These are phyloP conservation scores for Pelodiscus sinensis DNA, from an alignment of 2,113 vertebrate species.

Conservation along the genomic window DNA sequence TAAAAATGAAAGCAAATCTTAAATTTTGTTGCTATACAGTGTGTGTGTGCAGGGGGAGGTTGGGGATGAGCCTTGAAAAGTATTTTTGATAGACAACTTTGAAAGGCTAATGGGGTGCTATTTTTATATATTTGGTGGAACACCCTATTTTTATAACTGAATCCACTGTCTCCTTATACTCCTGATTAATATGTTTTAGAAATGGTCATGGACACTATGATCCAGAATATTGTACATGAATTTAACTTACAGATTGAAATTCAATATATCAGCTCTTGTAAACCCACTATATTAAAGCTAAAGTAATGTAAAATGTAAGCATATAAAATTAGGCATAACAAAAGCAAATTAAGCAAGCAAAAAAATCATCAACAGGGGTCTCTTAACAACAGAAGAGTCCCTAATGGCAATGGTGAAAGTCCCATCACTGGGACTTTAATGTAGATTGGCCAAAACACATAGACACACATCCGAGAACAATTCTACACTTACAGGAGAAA, in stretches of 20 bases:
- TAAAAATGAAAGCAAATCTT: not conserved
- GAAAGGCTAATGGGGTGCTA: not conserved
- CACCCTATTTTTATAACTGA: not conserved
- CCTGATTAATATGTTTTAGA: not conserved
- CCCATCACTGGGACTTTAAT: not conserved
- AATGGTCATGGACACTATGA: not conserved
- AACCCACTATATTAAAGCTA: not conserved
- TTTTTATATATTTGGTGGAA: not conserved
- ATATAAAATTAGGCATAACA: not conserved
- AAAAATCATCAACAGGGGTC: not conserved
- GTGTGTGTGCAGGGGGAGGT: not conserved
- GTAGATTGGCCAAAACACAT: not conserved
- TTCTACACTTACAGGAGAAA: not conserved
- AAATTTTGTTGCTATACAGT: not conserved
- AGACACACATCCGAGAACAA: not conserved
- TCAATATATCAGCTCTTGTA: not conserved
- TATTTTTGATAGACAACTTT: not conserved
- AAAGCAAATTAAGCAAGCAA: not conserved
- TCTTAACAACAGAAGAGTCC: not conserved
- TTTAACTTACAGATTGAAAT: not conserved
- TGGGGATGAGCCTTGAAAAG: not conserved
- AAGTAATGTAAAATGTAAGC: not conserved
- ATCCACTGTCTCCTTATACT: not conserved
- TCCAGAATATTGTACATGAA: not conserved
- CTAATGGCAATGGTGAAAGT: not conserved